These are phyloP conservation scores for Chromoteleia sp. DNA, from an alignment of 2,888 invertebrate genomes.

Conservation along the genomic window DNA sequence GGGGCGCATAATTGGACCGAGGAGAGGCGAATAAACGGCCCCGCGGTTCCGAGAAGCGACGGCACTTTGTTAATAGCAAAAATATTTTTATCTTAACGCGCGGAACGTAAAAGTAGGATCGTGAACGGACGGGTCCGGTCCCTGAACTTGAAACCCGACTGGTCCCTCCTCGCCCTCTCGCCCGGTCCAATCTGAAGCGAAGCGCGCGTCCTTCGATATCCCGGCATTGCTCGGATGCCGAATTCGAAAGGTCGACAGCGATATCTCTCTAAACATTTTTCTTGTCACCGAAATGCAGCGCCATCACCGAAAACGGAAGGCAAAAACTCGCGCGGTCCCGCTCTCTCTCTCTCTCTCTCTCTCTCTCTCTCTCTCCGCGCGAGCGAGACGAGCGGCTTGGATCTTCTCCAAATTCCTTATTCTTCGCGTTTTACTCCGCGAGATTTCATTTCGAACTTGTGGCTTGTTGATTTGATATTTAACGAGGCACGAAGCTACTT, in stretches of 20 bases:
- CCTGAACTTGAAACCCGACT: conserved; percentile 66
- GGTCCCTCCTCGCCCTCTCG: conserved; percentile 51
- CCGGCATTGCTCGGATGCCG: conserved; percentile 76
- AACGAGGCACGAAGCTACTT: conserved; percentile 37
- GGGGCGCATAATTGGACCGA: conserved; percentile 47
- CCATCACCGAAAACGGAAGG: conserved; percentile 54
- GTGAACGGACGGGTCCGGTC: conserved; percentile 51
- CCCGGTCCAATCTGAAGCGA: conserved; percentile 72
- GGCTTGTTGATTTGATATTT: conserved; percentile 43
- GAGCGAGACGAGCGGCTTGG: too few species aligned
- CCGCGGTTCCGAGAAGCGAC: conserved; percentile 43
- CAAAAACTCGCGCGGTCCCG: conserved; percentile 24
- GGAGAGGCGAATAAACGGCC: conserved; percentile 16
- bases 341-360: neutral
- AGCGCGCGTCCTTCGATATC: conserved; percentile 75
- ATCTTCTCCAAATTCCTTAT: conserved; percentile 38
- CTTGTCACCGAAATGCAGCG: conserved; percentile 57
- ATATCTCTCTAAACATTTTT: conserved; percentile 69
- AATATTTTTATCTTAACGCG: conserved; percentile 66
- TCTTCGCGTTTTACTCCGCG: conserved; percentile 19
- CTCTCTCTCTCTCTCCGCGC: conserved; percentile 6
- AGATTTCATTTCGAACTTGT: conserved; percentile 32
- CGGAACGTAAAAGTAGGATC: conserved; percentile 62
- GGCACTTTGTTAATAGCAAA: conserved; percentile 64
- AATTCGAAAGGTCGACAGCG: conserved; percentile 66